Evolutionary conservation across 2,797 vertebrate species (phyloP).

Genomic region (Morus bassanus): DNA sequence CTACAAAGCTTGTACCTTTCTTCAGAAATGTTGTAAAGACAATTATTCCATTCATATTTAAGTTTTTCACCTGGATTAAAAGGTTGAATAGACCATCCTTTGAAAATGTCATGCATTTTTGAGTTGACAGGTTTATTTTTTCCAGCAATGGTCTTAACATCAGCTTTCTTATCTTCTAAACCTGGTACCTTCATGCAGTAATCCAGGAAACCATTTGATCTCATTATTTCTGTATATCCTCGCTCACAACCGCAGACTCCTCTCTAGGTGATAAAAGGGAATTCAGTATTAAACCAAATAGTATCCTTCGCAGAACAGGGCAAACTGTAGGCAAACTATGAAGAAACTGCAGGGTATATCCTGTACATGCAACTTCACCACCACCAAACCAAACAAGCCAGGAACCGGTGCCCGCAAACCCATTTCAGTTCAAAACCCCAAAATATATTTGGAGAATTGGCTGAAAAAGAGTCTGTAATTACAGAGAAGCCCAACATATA

Average conservation of each 20-base stretch:
- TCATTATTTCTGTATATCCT: constrained; percentile 96
- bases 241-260: constrained; percentile 94
- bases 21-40: constrained; percentile 12
- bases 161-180: constrained; percentile 92
- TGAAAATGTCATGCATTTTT: constrained; percentile 90
- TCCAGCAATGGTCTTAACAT: constrained; percentile 91
- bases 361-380: not conserved
- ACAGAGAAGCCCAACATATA: not conserved
- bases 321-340: not conserved
- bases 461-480: not conserved
- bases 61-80: constrained; percentile 89
- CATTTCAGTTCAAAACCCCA: not conserved
- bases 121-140: constrained; percentile 90
- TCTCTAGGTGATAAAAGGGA: constrained; percentile 76
- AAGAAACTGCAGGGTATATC: not conserved
- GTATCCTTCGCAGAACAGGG: not conserved
- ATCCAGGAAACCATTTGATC: constrained; percentile 92
- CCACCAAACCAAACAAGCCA: not conserved
- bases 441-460: not conserved
- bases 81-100: constrained; percentile 93
- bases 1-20: constrained; percentile 34
- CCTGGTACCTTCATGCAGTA: constrained; percentile 96
- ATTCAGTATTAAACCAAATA: not conserved
- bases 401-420: not conserved
- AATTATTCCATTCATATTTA: constrained; percentile 47